These are phyloP conservation scores for Merodon equestris DNA, from an alignment of 2,888 invertebrate species.

Conservation along the genomic window DNA sequence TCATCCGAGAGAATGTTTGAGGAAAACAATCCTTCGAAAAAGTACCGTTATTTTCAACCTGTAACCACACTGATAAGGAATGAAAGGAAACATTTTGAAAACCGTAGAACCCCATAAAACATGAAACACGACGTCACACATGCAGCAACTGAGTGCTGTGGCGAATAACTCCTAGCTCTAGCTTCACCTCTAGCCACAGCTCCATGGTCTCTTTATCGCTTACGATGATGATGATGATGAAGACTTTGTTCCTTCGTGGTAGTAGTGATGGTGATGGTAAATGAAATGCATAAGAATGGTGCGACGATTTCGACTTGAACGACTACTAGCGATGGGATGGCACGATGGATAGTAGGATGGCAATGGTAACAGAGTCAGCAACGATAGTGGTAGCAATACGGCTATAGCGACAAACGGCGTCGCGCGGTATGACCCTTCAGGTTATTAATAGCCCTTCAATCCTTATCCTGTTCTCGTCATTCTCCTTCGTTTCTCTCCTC, in stretches of 20 bases:
- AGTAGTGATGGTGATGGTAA: slow-evolving; percentile 56
- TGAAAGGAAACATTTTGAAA: too few species aligned
- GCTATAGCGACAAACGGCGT: too few species aligned
- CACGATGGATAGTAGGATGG: too few species aligned
- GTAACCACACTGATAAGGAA: too few species aligned
- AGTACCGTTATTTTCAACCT: too few species aligned
- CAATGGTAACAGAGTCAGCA: slow-evolving; percentile 26
- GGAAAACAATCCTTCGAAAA: too few species aligned
- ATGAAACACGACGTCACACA: too few species aligned
- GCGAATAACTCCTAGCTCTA: slow-evolving; percentile 45
- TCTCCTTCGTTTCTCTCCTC: neutral
- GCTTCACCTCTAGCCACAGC: too few species aligned
- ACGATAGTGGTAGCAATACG: too few species aligned
- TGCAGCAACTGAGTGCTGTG: slow-evolving; percentile 35
- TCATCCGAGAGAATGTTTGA: too few species aligned
- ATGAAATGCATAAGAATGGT: slow-evolving; percentile 67
- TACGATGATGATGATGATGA: slow-evolving; percentile 30
- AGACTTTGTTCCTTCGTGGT: slow-evolving; percentile 37
- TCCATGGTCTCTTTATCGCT: slow-evolving; percentile 8
- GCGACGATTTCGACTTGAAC: slow-evolving; percentile 28
- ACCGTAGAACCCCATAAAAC: slow-evolving; percentile 12
- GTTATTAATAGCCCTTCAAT: slow-evolving; percentile 69
- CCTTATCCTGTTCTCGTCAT: slow-evolving; percentile 66
- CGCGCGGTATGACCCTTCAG: slow-evolving; percentile 68
- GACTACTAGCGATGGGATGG: too few species aligned